These are phyloP conservation scores for Nineta flava DNA, from an alignment of 2,888 invertebrate genomes.

Conservation along the genomic window DNA sequence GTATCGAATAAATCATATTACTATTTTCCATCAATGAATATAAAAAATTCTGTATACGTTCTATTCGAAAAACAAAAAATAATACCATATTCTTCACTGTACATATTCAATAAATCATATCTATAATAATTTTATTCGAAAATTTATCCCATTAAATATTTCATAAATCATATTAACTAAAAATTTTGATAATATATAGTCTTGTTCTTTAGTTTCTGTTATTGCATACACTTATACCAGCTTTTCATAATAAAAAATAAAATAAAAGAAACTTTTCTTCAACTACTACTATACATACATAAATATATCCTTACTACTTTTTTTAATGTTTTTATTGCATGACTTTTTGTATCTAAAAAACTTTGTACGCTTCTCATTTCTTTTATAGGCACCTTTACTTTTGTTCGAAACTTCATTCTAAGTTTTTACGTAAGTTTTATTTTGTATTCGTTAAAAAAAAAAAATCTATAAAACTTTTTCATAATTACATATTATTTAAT, in stretches of 20 bases:
- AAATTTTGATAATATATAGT: neutral
- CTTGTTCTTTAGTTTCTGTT: too few species aligned
- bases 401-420: constrained; percentile 9
- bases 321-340: neutral
- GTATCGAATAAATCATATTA: neutral
- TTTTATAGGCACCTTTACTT: constrained; percentile 9
- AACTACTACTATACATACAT: too few species aligned
- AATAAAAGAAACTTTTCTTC: too few species aligned
- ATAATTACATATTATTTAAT: too few species aligned
- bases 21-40: neutral
- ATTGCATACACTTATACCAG: too few species aligned
- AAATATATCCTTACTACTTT: too few species aligned
- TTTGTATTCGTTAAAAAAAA: neutral
- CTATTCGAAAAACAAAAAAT: too few species aligned
- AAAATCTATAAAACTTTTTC: neutral
- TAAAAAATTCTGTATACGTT: neutral
- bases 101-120: constrained; percentile 5
- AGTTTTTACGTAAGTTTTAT: constrained; percentile 7
- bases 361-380: constrained; percentile 1
- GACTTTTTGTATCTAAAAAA: neutral
- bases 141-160: constrained; percentile 9
- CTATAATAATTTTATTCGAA: constrained; percentile 2
- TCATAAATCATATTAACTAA: neutral
- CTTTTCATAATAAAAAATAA: too few species aligned
- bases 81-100: constrained; percentile 1